A percentile compares a stretch with the other conserved stretches of the same genome.
phyloP scores from a whole-genome alignment of 2,797 vertebrate genomes.

The Spinus olivaceus region DNA sequence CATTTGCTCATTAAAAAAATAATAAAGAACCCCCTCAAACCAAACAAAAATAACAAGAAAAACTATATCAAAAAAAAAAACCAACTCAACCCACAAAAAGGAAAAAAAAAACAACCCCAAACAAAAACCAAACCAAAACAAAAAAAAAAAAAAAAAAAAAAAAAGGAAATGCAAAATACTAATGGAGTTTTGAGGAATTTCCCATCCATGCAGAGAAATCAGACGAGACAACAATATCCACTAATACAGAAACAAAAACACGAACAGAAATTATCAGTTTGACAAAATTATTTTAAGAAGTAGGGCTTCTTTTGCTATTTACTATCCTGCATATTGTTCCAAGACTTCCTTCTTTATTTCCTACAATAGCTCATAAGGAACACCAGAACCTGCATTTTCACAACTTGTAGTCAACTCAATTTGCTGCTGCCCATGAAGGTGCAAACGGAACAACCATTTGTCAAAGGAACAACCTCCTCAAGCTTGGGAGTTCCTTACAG shows the following conservation, averaged over 20 bases:
- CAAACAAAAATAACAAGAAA: background rate
- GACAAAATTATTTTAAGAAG: background rate
- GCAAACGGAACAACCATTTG: background rate
- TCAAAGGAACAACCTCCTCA: background rate
- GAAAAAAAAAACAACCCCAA: background rate
- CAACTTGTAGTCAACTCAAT: background rate
- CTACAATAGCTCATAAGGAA: background rate
- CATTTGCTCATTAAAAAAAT: background rate
- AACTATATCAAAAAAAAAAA: background rate
- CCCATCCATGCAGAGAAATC: background rate
- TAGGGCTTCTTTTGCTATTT: background rate
- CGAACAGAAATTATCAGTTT: background rate
- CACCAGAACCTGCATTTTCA: background rate
- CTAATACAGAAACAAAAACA: background rate
- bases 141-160: background rate
- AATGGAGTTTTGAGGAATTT: background rate
- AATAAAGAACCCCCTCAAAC: background rate
- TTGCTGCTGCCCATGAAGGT: background rate
- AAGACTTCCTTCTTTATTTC: background rate
- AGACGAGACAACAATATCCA: background rate
- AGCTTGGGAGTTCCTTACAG: fast-evolving
- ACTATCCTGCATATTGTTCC: background rate
- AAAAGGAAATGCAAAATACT: background rate
- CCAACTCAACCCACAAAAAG: background rate
- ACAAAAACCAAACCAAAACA: background rate